phyloP scores from a whole-genome alignment of 2,888 invertebrate species.

The Timema podura region DNA sequence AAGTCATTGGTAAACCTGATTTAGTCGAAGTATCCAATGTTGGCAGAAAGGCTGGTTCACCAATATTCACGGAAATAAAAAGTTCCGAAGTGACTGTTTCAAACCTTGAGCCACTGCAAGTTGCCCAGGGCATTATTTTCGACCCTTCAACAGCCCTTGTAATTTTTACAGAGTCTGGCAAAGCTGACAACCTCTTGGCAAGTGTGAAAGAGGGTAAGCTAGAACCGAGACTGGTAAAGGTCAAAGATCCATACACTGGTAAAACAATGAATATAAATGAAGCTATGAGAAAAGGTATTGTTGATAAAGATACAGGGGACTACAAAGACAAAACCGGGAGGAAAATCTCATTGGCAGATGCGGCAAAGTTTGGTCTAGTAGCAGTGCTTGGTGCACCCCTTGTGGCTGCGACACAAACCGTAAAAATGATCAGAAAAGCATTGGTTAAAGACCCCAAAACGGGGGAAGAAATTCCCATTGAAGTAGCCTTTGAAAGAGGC shows the following conservation, averaged over 20 bases:
- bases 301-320: constrained; percentile 66
- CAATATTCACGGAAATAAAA: constrained; percentile 50
- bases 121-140: constrained; percentile 68
- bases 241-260: constrained; percentile 66
- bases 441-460: constrained; percentile 69
- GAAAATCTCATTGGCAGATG: constrained; percentile 65
- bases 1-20: constrained; percentile 65
- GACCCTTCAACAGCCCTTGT: constrained; percentile 73
- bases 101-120: constrained; percentile 63
- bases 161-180: constrained; percentile 65
- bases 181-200: constrained; percentile 65
- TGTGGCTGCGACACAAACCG: constrained; percentile 63
- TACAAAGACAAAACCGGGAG: constrained; percentile 63
- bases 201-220: constrained; percentile 75
- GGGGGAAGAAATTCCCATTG: constrained; percentile 73
- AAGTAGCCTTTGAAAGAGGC: constrained; percentile 75
- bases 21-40: constrained; percentile 64
- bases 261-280: constrained; percentile 64
- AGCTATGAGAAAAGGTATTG: constrained; percentile 70
- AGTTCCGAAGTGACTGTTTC: constrained; percentile 44
- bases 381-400: constrained; percentile 71
- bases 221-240: constrained; percentile 61
- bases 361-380: constrained; percentile 72
- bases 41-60: constrained; percentile 42
- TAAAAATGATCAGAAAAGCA: constrained; percentile 57